Evolutionary conservation across 2,888 invertebrate genomes (phyloP).

Genomic region (Plusia festucae): DNA sequence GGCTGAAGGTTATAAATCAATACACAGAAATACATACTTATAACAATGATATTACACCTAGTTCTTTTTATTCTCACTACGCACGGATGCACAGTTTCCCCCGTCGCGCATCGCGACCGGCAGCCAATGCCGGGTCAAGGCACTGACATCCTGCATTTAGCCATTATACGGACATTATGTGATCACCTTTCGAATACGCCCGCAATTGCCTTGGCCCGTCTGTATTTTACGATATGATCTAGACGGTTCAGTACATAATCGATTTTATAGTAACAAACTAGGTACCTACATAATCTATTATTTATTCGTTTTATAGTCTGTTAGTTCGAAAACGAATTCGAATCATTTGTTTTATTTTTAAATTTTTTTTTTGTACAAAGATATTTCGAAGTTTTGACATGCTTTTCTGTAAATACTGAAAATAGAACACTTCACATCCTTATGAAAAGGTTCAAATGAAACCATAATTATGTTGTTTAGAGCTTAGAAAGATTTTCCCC

Average conservation of each 20-base stretch:
- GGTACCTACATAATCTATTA: too few relatives aligned
- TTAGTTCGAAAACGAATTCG: background rate
- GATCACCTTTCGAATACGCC: constrained; percentile 16
- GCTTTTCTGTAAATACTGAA: too few relatives aligned
- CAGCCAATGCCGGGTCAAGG: constrained; percentile 43
- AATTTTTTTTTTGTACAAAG: too few relatives aligned
- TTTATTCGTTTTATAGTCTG: background rate
- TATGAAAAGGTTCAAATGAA: too few relatives aligned
- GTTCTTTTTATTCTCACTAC: background rate
- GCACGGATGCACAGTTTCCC: constrained; percentile 32
- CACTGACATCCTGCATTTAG: constrained; percentile 25
- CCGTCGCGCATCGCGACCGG: constrained; percentile 13
- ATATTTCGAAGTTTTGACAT: too few relatives aligned
- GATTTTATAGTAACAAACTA: background rate
- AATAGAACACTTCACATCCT: too few relatives aligned
- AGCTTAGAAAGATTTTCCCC: too few relatives aligned
- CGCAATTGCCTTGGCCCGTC: constrained; percentile 27
- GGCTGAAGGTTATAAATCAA: too few relatives aligned
- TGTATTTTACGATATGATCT: constrained; percentile 16
- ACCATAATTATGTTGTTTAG: too few relatives aligned
- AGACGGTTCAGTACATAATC: background rate
- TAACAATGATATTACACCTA: background rate
- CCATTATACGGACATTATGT: constrained; percentile 4
- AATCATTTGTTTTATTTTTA: background rate
- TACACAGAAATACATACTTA: too few relatives aligned